A percentile compares a stretch with the other conserved stretches of the same genome.
phyloP scores from a whole-genome alignment of 1,140 invertebrate species.

The Bombus pascuorum region DNA sequence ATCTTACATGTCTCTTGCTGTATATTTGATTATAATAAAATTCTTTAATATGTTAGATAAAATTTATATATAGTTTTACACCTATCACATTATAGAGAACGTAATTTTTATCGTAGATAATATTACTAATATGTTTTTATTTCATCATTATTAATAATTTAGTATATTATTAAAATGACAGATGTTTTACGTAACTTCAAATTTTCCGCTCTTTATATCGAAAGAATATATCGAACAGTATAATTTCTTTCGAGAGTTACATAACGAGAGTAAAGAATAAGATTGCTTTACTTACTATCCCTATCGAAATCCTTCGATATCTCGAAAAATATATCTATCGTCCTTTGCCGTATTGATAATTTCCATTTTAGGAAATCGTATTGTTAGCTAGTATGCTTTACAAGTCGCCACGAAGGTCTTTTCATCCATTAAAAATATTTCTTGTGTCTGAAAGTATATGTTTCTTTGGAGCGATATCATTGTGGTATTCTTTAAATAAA shows the following conservation, averaged over 20 bases:
- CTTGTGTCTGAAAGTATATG: background rate
- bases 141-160: background rate
- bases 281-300: constrained; percentile 9
- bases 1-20: constrained; percentile 16
- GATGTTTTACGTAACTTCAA: background rate
- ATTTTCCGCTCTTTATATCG: constrained; percentile 38
- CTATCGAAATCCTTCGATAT: constrained; percentile 39
- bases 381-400: constrained; percentile 75
- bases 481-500: background rate
- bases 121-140: background rate
- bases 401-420: constrained; percentile 63
- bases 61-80: background rate
- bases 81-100: background rate
- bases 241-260: constrained; percentile 12
- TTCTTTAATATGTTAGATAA: constrained; percentile 17
- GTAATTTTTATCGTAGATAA: background rate
- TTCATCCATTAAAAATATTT: background rate
- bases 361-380: constrained; percentile 80
- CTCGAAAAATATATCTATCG: constrained; percentile 42
- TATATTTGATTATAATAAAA: constrained; percentile 29
- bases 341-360: constrained; percentile 74
- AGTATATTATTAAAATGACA: background rate
- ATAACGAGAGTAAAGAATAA: constrained; percentile 18
- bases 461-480: constrained; percentile 37
- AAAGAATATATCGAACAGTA: constrained; percentile 15